Conservation (phyloP, 35 echinoderm and acorn worm genomes). For the Anneissia japonica region DNA sequence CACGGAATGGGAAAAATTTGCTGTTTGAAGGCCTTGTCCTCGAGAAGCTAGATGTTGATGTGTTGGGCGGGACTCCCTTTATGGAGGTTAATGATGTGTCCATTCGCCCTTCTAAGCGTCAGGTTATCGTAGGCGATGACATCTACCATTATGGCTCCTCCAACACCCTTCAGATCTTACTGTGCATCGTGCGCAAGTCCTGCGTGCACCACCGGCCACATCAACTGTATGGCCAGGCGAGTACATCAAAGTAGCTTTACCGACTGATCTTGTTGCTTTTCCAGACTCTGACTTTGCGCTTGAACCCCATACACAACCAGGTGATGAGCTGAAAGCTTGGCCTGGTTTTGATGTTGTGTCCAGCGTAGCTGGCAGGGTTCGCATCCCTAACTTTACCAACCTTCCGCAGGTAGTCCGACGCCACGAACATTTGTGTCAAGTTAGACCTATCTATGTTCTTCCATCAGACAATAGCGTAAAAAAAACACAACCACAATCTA, state of each 20-base stretch:
- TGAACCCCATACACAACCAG: no score
- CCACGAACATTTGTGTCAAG: slow-evolving; percentile 13
- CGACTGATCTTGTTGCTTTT: no score
- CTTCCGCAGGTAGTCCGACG: not conserved
- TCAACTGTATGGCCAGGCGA: no score
- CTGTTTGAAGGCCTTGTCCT: not conserved
- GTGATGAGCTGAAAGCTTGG: no score
- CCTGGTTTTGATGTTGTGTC: not conserved
- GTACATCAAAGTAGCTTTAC: no score
- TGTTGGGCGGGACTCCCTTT: not conserved
- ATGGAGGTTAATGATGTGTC: not conserved
- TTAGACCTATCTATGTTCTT: not conserved
- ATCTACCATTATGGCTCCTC: no score
- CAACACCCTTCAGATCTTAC: no score
- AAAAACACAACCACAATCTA: not conserved
- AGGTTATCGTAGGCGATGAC: no score
- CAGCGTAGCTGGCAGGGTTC: slow-evolving; percentile 19
- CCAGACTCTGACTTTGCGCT: no score
- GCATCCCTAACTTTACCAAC: not conserved
- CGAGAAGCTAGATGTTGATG: not conserved
- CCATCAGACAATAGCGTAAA: not conserved
- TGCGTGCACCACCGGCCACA: no score
- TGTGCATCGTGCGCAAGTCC: no score
- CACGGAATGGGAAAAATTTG: not conserved
- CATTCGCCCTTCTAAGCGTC: not conserved